Evolutionary conservation across 2,888 invertebrate genomes (phyloP).

Genomic region (Rhingia rostrata): DNA sequence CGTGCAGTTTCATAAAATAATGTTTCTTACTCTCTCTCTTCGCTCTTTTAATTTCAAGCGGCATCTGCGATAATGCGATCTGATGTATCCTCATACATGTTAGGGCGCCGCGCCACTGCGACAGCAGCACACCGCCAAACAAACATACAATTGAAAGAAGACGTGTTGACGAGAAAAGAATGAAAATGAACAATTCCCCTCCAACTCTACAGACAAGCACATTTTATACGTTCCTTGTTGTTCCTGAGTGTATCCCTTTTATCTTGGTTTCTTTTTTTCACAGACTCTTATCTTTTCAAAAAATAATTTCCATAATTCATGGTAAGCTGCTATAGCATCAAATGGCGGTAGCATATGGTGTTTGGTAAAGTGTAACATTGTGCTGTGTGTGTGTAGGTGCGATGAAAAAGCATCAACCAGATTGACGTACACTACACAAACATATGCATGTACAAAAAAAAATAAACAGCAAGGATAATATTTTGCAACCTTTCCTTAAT

Average conservation of each 20-base stretch:
- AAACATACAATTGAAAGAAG: background rate
- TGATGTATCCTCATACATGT: too few relatives aligned
- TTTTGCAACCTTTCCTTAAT: conserved; percentile 51
- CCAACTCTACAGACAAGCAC: conserved; percentile 42
- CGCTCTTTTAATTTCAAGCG: background rate
- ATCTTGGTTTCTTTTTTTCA: conserved; percentile 39
- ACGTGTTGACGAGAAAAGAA: conserved; percentile 14
- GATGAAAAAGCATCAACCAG: conserved; percentile 23
- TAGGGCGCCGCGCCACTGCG: too few relatives aligned
- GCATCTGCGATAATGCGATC: background rate
- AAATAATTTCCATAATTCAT: conserved; percentile 72
- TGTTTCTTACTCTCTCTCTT: conserved; percentile 9
- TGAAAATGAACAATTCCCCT: conserved; percentile 60
- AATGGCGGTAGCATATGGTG: conserved; percentile 14
- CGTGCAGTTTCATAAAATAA: conserved; percentile 64
- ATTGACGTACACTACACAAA: conserved; percentile 24
- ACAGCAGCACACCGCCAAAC: too few relatives aligned
- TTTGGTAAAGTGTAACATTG: background rate
- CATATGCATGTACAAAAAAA: background rate
- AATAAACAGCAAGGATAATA: conserved; percentile 19
- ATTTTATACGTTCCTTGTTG: background rate
- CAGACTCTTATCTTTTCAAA: conserved; percentile 60
- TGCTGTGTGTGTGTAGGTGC: conserved; percentile 27
- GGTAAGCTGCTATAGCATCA: conserved; percentile 50
- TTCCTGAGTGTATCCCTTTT: conserved; percentile 30